phyloP scores from a whole-genome alignment of 2,888 invertebrate genomes.

The Heliconius ethilla region DNA sequence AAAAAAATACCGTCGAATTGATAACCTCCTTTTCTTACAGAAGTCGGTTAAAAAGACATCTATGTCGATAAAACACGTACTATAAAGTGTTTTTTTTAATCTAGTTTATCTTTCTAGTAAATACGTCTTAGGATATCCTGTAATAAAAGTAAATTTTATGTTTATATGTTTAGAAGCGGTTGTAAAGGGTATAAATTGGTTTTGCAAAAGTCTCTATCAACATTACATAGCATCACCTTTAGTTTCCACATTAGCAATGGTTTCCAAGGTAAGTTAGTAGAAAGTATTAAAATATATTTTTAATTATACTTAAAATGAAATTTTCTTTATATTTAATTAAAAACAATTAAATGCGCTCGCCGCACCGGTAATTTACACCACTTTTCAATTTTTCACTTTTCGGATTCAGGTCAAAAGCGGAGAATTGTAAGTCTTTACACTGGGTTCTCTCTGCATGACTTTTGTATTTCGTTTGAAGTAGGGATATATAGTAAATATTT shows the following conservation, averaged over 20 bases:
- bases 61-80: not conserved
- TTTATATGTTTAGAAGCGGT: not conserved
- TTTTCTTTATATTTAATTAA: not conserved
- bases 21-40: too few relatives aligned
- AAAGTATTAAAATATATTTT: not conserved
- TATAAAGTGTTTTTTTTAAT: not conserved
- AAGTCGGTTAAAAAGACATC: not conserved
- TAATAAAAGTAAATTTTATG: constrained; percentile 17
- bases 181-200: constrained; percentile 1
- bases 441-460: too few relatives aligned
- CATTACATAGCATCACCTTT: not conserved
- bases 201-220: not conserved
- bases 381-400: too few relatives aligned
- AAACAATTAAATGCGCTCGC: not conserved
- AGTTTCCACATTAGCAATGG: not conserved
- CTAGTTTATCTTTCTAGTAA: not conserved
- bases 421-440: too few relatives aligned
- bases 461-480: not conserved
- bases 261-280: constrained; percentile 7
- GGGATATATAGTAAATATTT: not conserved
- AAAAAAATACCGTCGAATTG: too few relatives aligned
- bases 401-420: too few relatives aligned
- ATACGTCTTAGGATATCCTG: constrained; percentile 20
- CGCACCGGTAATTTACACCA: not conserved
- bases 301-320: not conserved